Evolutionary conservation across 2,888 invertebrate species (phyloP).

Genomic region (Noctua comes): DNA sequence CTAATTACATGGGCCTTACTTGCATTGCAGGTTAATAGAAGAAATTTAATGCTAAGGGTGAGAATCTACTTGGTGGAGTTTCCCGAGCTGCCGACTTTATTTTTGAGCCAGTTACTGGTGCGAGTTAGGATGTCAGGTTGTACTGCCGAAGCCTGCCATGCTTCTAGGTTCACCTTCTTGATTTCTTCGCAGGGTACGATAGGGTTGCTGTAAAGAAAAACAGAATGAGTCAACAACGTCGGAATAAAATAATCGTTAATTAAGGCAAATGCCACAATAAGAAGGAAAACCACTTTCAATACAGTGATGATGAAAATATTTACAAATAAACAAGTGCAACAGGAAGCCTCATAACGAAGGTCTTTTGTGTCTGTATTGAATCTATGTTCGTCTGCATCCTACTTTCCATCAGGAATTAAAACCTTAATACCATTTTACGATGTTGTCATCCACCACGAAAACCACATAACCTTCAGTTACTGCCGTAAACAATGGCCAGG

Average conservation of each 20-base stretch:
- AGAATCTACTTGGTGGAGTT: conserved; percentile 79
- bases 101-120: conserved; percentile 87
- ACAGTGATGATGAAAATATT: conserved; percentile 24
- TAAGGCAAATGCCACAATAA: conserved; percentile 32
- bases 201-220: conserved; percentile 87
- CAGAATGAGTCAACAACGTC: conserved; percentile 7
- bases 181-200: conserved; percentile 88
- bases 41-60: conserved; percentile 34
- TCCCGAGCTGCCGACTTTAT: conserved; percentile 78
- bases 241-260: neutral
- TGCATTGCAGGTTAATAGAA: conserved; percentile 51
- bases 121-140: conserved; percentile 85
- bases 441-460: conserved; percentile 9
- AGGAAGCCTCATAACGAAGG: conserved; percentile 43
- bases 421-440: neutral
- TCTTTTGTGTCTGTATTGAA: conserved; percentile 9
- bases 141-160: conserved; percentile 83
- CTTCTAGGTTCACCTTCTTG: conserved; percentile 84
- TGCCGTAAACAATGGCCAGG: neutral
- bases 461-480: conserved; percentile 13
- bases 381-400: conserved; percentile 9
- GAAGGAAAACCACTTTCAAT: conserved; percentile 49
- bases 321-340: conserved; percentile 27
- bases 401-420: conserved; percentile 46
- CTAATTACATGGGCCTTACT: conserved; percentile 48